Conservation (phyloP, 92 coral and sea anemone species). For the Phymanthus crucifer region DNA sequence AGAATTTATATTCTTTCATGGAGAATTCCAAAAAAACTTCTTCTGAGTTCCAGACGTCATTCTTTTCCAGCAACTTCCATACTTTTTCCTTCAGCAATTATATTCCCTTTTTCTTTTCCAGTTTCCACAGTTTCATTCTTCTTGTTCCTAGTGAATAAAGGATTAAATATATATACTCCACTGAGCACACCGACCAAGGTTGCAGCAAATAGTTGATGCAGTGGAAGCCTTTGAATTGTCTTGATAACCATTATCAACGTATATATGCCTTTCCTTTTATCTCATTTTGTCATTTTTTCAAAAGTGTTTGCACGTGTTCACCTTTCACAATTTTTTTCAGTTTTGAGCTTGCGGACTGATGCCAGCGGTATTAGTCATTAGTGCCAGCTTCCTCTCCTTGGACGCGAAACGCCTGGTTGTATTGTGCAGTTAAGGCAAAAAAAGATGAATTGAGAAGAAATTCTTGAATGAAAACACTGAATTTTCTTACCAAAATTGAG, state of each 20-base stretch:
- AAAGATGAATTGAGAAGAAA: background rate
- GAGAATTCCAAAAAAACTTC: background rate
- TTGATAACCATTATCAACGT: constrained; percentile 37
- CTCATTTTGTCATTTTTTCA: background rate
- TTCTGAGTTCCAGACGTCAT: background rate
- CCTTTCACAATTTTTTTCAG: background rate
- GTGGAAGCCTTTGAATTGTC: constrained; percentile 59
- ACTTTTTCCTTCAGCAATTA: background rate
- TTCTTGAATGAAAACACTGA: background rate
- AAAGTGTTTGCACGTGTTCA: background rate
- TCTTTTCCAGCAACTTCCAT: background rate
- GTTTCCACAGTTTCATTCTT: background rate
- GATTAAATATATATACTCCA: constrained; percentile 88
- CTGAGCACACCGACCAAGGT: constrained; percentile 79
- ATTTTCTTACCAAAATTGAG: background rate
- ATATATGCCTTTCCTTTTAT: background rate
- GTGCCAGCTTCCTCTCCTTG: constrained; percentile 12
- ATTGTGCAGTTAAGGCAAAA: background rate
- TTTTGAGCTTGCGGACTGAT: background rate
- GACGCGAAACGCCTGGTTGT: constrained; percentile 33
- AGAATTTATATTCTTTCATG: background rate
- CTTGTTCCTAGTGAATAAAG: constrained; percentile 49
- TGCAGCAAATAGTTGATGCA: constrained; percentile 76
- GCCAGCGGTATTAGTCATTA: constrained; percentile 8
- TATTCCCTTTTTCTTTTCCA: background rate